Evolutionary conservation across 92 coral and sea anemone genomes (phyloP).

Genomic region (Paragorgia papillata): DNA sequence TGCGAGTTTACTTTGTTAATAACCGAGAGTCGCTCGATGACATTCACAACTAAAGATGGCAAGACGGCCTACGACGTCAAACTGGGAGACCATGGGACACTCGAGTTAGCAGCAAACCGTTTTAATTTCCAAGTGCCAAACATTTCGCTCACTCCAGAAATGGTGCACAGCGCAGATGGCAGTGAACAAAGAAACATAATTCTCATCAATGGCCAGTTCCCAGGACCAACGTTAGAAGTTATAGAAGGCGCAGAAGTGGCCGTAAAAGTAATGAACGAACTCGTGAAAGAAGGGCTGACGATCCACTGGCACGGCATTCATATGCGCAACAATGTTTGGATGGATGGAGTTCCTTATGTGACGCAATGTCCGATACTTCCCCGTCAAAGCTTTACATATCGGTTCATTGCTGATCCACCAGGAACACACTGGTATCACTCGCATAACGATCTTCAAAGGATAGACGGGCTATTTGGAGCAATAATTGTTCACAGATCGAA

Average conservation of each 20-base stretch:
- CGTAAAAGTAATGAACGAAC: conserved; percentile 52
- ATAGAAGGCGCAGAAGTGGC: conserved; percentile 67
- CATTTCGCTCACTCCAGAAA: no score
- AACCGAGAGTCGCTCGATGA: no score
- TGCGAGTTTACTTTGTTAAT: no score
- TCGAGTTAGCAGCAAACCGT: no score
- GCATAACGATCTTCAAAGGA: conserved; percentile 45
- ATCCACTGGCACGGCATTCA: conserved; percentile 72
- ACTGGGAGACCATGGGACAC: no score
- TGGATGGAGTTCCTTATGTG: conserved; percentile 61
- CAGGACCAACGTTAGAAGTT: conserved; percentile 69
- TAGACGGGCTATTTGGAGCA: conserved; percentile 63
- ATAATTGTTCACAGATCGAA: conserved; percentile 58
- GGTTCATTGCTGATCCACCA: conserved; percentile 60
- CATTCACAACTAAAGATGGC: no score
- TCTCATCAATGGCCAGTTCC: conserved; percentile 58
- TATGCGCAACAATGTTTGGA: conserved; percentile 60
- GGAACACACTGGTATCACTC: conserved; percentile 74
- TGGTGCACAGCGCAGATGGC: no score
- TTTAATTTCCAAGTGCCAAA: no score
- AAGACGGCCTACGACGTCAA: no score
- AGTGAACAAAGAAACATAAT: no score
- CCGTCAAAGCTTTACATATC: conserved; percentile 53
- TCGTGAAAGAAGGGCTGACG: conserved; percentile 44
- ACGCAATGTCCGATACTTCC: conserved; percentile 58